Percentiles rank a stretch among this genome's conserved stretches.
These are phyloP conservation scores for Physocephala rufipes DNA, from an alignment of 2,888 invertebrate genomes.

Conservation along the genomic window DNA sequence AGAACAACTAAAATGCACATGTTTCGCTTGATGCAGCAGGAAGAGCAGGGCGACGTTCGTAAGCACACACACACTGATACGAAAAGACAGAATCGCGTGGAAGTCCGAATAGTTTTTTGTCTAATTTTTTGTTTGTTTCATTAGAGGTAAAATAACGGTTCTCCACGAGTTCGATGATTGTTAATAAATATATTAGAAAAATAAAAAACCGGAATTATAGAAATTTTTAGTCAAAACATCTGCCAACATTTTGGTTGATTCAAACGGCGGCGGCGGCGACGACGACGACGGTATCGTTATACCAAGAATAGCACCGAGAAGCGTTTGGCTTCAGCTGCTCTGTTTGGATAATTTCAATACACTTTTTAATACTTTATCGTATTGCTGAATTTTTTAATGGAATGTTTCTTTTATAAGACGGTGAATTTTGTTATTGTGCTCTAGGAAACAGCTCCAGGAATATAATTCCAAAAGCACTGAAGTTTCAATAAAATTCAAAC, in stretches of 20 bases:
- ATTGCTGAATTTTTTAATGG: constrained; percentile 7
- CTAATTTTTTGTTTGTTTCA: background rate
- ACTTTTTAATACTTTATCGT: background rate
- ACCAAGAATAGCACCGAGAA: constrained; percentile 6
- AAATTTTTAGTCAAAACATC: background rate
- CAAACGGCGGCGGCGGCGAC: background rate
- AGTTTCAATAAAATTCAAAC: constrained; percentile 24
- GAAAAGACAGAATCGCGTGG: background rate
- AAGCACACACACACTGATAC: background rate
- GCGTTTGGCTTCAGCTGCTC: background rate
- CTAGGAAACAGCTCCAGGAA: background rate
- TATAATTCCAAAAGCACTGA: constrained; percentile 45
- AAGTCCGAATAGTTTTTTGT: background rate
- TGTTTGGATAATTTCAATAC: background rate
- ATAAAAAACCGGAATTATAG: background rate
- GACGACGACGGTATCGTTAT: background rate
- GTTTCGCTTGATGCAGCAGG: constrained; percentile 39
- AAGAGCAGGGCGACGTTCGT: background rate
- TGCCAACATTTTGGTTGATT: background rate
- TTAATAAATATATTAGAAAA: background rate
- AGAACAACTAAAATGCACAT: constrained; percentile 42
- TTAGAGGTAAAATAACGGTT: constrained; percentile 33
- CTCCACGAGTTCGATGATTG: constrained; percentile 16
- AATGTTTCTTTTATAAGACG: constrained; percentile 23
- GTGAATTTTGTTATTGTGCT: constrained; percentile 36